Evolutionary conservation across 2,797 vertebrate genomes (phyloP).

Genomic region (Carcharodon carcharias): DNA sequence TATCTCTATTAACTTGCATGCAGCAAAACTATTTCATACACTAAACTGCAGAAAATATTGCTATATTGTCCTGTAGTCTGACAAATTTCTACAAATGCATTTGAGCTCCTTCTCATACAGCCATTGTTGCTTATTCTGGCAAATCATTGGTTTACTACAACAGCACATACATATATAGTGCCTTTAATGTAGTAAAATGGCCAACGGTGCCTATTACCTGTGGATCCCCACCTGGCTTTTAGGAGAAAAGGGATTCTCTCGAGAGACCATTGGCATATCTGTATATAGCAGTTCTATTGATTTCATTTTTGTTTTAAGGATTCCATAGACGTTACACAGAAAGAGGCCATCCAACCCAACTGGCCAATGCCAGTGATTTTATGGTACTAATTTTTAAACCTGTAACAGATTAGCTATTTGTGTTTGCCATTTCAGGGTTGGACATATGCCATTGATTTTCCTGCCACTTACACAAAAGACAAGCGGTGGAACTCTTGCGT

Average conservation of each 20-base stretch:
- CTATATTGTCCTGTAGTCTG: not conserved
- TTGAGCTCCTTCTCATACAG: not conserved
- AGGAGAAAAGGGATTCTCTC: not conserved
- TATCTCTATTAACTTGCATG: not conserved
- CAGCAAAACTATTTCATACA: not conserved
- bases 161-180: not conserved
- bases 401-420: not conserved
- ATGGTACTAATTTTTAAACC: not conserved
- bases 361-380: not conserved
- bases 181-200: not conserved
- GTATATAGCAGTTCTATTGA: not conserved
- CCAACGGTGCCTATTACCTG: not conserved
- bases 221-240: not conserved
- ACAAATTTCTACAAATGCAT: not conserved
- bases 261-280: not conserved
- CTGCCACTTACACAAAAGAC: slow-evolving; percentile 85
- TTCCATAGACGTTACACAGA: not conserved
- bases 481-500: slow-evolving; percentile 98
- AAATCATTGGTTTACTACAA: not conserved
- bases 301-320: not conserved
- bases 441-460: slow-evolving; percentile 91
- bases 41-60: not conserved
- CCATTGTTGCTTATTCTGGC: not conserved
- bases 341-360: too few species aligned
- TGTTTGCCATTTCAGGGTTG: slow-evolving; percentile 70